phyloP scores from a whole-genome alignment of 1,140 invertebrate species.

The Cephus cinctus region DNA sequence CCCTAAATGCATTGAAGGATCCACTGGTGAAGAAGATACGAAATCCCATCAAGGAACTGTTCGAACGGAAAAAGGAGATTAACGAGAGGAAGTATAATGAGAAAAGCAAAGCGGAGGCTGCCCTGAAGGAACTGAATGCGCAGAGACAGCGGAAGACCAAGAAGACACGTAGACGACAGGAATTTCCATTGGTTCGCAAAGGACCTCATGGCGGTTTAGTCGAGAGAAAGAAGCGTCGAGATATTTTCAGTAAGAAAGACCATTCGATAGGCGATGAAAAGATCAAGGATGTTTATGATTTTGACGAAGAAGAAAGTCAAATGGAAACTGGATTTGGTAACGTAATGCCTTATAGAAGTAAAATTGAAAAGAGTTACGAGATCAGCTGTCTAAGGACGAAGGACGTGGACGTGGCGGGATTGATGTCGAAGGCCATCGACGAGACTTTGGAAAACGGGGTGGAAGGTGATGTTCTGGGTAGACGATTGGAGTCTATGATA shows the following conservation, averaged over 20 bases:
- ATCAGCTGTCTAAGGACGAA: constrained; percentile 18
- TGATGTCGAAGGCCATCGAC: constrained; percentile 30
- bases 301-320: constrained; percentile 51
- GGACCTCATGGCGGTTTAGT: constrained; percentile 33
- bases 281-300: constrained; percentile 51
- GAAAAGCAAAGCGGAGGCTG: constrained; percentile 19
- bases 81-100: constrained; percentile 41
- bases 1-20: constrained; percentile 19
- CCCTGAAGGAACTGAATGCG: constrained; percentile 19
- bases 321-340: constrained; percentile 27
- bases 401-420: constrained; percentile 23
- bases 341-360: constrained; percentile 42
- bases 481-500: constrained; percentile 32
- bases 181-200: constrained; percentile 45
- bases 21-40: constrained; percentile 34
- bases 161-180: constrained; percentile 37
- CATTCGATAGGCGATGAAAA: constrained; percentile 9
- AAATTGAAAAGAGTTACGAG: constrained; percentile 30
- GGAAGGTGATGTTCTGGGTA: constrained; percentile 17
- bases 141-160: constrained; percentile 27
- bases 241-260: constrained; percentile 14
- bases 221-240: constrained; percentile 45
- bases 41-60: constrained; percentile 51
- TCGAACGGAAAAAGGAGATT: constrained; percentile 50
- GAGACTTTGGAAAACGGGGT: constrained; percentile 34